Percentiles rank a stretch among this genome's conserved stretches.
These are phyloP conservation scores for Polyploca ridens DNA, from an alignment of 2,888 invertebrate species.

Conservation along the genomic window DNA sequence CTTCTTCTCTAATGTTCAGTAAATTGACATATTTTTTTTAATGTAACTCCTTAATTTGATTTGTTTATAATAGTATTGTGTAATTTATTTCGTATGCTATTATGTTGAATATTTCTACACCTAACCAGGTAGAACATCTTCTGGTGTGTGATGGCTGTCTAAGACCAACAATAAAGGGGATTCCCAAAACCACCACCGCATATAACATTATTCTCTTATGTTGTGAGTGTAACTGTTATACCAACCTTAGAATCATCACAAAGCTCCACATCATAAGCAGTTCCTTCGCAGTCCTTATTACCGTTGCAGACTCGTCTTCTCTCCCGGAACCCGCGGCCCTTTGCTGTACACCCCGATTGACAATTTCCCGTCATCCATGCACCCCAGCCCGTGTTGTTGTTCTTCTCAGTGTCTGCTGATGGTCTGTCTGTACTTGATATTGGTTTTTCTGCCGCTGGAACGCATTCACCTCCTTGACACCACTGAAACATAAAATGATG, in stretches of 20 bases:
- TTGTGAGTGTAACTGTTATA: background rate
- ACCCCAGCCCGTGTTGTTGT: slow-evolving; percentile 85
- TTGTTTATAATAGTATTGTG: no score
- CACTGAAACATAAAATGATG: slow-evolving; percentile 70
- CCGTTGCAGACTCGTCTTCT: slow-evolving; percentile 84
- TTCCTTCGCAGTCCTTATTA: slow-evolving; percentile 85
- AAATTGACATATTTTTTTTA: no score
- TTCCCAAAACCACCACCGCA: no score
- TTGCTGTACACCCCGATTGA: slow-evolving; percentile 87
- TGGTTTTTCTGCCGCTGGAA: slow-evolving; percentile 59
- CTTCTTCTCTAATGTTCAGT: no score
- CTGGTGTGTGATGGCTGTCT: no score
- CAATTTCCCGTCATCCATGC: slow-evolving; percentile 86
- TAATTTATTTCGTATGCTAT: no score
- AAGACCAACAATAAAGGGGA: no score
- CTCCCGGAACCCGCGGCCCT: slow-evolving; percentile 85
- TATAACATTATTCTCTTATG: no score
- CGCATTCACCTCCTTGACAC: slow-evolving; percentile 88
- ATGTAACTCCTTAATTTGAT: no score
- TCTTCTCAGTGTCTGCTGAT: slow-evolving; percentile 68
- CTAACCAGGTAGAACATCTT: no score
- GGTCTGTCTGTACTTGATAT: slow-evolving; percentile 24
- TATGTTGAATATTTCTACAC: no score
- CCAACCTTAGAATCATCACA: slow-evolving; percentile 87
- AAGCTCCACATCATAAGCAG: slow-evolving; percentile 86